phyloP scores from a whole-genome alignment of 1,140 invertebrate genomes.

The Dinoponera quadriceps region DNA sequence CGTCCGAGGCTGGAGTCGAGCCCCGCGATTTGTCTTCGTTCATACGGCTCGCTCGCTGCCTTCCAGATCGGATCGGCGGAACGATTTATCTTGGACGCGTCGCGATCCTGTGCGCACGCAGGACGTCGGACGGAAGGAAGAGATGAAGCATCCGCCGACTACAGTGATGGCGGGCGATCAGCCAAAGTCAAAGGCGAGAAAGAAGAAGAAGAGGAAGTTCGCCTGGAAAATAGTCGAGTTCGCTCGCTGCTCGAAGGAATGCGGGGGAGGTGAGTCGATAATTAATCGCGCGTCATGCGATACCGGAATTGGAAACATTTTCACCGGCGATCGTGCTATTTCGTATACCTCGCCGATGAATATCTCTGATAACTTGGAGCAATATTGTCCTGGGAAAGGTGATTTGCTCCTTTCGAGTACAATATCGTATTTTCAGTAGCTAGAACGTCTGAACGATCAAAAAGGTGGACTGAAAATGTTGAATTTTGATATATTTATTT shows the following conservation, averaged over 20 bases:
- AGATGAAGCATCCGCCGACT: slow-evolving; percentile 76
- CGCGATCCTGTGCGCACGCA: slow-evolving; percentile 29
- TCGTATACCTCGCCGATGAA: background rate
- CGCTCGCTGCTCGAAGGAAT: slow-evolving; percentile 91
- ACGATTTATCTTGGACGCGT: slow-evolving; percentile 51
- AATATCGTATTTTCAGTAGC: no score
- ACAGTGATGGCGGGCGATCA: slow-evolving; percentile 86
- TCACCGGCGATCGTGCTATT: no score
- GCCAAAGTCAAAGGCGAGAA: slow-evolving; percentile 74
- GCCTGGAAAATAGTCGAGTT: slow-evolving; percentile 93
- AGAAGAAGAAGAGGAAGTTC: slow-evolving; percentile 88
- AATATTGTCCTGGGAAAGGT: no score
- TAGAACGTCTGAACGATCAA: no score
- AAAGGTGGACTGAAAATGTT: no score
- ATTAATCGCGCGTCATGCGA: slow-evolving; percentile 9
- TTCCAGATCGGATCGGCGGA: slow-evolving; percentile 59
- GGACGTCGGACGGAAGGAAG: slow-evolving; percentile 63
- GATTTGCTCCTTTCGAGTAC: no score
- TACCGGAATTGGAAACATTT: no score
- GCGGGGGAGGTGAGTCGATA: slow-evolving; percentile 90
- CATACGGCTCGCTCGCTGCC: slow-evolving; percentile 11
- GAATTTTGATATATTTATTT: no score
- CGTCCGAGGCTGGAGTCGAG: background rate
- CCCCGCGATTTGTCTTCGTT: slow-evolving; percentile 39
- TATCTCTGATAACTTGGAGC: no score